phyloP scores from a whole-genome alignment of 1,140 invertebrate species.

The Drosophila lacteicornis region DNA sequence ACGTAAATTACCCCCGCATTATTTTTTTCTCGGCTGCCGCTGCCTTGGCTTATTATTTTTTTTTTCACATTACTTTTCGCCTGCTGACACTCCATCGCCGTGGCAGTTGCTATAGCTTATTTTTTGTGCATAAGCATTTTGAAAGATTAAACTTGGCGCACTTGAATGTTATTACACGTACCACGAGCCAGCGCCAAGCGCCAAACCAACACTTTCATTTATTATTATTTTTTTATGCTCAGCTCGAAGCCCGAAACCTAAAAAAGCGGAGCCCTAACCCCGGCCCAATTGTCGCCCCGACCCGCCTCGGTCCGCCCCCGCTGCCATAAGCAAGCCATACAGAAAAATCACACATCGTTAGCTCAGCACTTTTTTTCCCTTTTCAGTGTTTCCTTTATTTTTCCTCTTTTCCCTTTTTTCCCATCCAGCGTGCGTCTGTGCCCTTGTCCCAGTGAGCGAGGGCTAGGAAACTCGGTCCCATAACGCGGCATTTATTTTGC shows the following conservation, averaged over 20 bases:
- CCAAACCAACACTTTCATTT: conserved; percentile 82
- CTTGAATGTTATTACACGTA: conserved; percentile 83
- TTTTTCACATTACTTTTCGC: conserved; percentile 54
- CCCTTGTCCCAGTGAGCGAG: conserved; percentile 52
- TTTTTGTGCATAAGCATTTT: conserved; percentile 81
- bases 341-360: conserved; percentile 83
- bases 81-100: conserved; percentile 46
- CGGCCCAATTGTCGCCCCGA: conserved; percentile 34
- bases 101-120: conserved; percentile 45
- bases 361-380: conserved; percentile 75
- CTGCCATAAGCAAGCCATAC: conserved; percentile 66
- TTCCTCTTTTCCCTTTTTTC: conserved; percentile 43
- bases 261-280: conserved; percentile 45
- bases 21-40: conserved; percentile 36
- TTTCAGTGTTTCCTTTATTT: conserved; percentile 51
- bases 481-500: conserved; percentile 79
- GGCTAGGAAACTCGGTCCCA: conserved; percentile 58
- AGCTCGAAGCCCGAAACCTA: conserved; percentile 58
- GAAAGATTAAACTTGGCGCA: conserved; percentile 82
- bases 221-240: conserved; percentile 80
- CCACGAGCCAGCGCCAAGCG: conserved; percentile 52
- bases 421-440: conserved; percentile 22
- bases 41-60: conserved; percentile 56
- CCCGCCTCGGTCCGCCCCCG: conserved; percentile 4
- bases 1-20: conserved; percentile 80